Percentiles rank a stretch among this genome's conserved stretches.
Evolutionary conservation across 2,113 vertebrate species (phyloP).

Genomic region (Gracilinanus agilis): DNA sequence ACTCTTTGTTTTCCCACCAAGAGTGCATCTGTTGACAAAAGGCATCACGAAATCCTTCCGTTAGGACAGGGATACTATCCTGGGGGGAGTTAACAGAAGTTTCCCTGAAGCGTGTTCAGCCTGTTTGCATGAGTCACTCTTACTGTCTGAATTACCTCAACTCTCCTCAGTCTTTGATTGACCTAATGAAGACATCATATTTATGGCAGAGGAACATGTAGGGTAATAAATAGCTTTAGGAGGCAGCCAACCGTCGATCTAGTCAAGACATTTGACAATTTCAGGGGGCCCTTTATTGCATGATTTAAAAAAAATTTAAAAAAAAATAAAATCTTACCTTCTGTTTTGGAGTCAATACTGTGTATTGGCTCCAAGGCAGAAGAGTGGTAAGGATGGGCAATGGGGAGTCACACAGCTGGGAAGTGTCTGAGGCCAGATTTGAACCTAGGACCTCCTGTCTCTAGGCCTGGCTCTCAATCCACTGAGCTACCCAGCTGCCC

Average conservation of each 20-base stretch:
- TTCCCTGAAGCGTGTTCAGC: not conserved
- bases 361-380: too few relatives aligned
- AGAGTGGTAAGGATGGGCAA: too few relatives aligned
- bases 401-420: too few relatives aligned
- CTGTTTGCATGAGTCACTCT: constrained; percentile 57
- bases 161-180: constrained; percentile 69
- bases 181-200: constrained; percentile 59
- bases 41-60: constrained; percentile 63
- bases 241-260: not conserved
- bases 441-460: too few relatives aligned
- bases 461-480: too few relatives aligned
- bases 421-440: too few relatives aligned
- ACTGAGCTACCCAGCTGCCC: too few relatives aligned
- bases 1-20: constrained; percentile 59
- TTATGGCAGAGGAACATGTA: constrained; percentile 3
- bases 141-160: constrained; percentile 64
- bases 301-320: too few relatives aligned
- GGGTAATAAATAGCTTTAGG: constrained; percentile 61
- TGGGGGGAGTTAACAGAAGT: constrained; percentile 58
- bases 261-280: not conserved
- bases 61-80: constrained; percentile 51
- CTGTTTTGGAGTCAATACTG: too few relatives aligned
- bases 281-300: constrained; percentile 18
- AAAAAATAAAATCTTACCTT: too few relatives aligned
- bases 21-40: constrained; percentile 65